Percentiles rank a stretch among this genome's conserved stretches.
These are phyloP conservation scores for Calephelis virginiensis DNA, from an alignment of 1,140 invertebrate genomes.

Conservation along the genomic window DNA sequence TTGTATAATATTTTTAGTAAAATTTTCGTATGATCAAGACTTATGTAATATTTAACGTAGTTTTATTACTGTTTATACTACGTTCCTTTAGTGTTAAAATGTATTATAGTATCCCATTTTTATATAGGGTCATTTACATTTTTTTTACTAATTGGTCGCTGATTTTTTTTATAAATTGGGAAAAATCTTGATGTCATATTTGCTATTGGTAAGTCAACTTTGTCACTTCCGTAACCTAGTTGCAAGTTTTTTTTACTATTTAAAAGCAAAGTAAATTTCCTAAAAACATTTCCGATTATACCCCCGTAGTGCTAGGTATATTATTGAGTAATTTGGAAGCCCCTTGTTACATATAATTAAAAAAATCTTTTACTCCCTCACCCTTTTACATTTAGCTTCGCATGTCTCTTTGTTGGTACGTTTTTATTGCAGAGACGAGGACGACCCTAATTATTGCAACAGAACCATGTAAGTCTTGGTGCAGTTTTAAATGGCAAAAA, in stretches of 20 bases:
- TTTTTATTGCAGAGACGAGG: conserved; percentile 40
- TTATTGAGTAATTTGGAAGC: not conserved
- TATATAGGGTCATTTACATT: not conserved
- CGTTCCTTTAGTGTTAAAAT: no score
- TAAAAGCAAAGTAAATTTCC: not conserved
- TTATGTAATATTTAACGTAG: no score
- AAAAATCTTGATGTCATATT: not conserved
- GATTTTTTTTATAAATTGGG: not conserved
- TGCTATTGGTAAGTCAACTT: conserved; percentile 1
- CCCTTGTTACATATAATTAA: not conserved
- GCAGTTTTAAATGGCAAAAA: conserved; percentile 12
- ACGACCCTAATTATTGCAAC: conserved; percentile 33
- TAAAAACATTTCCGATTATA: not conserved
- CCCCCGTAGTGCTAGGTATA: conserved; percentile 5
- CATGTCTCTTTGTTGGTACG: conserved; percentile 38
- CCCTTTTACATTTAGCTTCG: conserved; percentile 32
- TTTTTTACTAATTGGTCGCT: not conserved
- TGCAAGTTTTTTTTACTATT: not conserved
- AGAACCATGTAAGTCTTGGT: conserved; percentile 37
- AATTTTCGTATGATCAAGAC: no score
- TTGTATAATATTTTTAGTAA: no score
- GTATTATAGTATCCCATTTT: no score
- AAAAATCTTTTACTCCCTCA: not conserved
- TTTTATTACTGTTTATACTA: no score
- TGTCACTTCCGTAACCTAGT: not conserved